Evolutionary conservation across 2,113 vertebrate genomes (phyloP).

Genomic region (Acrocephalus arundinaceus): DNA sequence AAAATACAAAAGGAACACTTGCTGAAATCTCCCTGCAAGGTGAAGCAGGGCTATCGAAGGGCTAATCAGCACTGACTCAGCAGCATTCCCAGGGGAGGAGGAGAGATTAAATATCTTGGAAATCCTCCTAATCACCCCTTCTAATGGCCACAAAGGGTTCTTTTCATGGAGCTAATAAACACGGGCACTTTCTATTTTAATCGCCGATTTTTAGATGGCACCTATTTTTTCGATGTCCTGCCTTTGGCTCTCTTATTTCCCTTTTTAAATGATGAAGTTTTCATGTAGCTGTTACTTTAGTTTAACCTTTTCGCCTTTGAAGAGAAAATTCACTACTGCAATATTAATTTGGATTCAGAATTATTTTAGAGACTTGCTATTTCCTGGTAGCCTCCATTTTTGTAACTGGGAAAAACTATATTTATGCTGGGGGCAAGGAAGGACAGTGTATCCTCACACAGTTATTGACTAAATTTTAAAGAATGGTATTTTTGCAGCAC

Average conservation of each 20-base stretch:
- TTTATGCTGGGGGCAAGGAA: not conserved
- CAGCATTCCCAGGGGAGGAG: slow-evolving; percentile 26
- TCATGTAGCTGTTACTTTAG: not conserved
- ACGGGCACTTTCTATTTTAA: not conserved
- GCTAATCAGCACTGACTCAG: slow-evolving; percentile 15
- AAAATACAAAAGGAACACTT: slow-evolving; percentile 15
- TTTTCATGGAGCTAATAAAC: slow-evolving; percentile 41
- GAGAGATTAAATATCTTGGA: slow-evolving; percentile 40
- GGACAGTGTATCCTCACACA: not conserved
- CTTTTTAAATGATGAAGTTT: not conserved
- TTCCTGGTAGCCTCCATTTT: not conserved
- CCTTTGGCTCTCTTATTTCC: not conserved
- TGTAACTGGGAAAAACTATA: not conserved
- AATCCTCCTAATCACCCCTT: slow-evolving; percentile 32
- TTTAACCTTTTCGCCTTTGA: not conserved
- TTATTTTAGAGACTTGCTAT: not conserved
- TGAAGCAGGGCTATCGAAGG: not conserved
- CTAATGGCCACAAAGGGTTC: slow-evolving; percentile 32
- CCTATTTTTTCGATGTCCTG: not conserved
- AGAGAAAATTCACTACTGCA: not conserved
- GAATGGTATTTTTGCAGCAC: not conserved
- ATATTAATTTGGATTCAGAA: not conserved
- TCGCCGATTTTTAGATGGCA: not conserved
- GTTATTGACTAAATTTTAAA: not conserved
- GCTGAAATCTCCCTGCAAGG: not conserved